These are phyloP conservation scores for Nasonia giraulti DNA, from an alignment of 1,140 invertebrate species.

Conservation along the genomic window DNA sequence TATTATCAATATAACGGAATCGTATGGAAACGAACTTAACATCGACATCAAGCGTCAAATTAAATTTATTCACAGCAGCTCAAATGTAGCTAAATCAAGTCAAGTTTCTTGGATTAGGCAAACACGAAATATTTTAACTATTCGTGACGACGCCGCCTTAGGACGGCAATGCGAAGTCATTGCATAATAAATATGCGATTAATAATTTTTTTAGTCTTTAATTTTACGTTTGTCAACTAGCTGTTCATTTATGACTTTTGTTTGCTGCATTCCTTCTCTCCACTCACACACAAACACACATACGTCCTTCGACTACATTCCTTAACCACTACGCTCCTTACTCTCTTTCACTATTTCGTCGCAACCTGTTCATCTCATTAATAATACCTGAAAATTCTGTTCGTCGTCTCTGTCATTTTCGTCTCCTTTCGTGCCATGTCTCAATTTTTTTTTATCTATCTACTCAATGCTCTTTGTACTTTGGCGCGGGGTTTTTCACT, in stretches of 20 bases:
- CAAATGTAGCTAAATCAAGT: constrained; percentile 65
- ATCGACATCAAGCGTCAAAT: neutral
- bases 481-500: constrained; percentile 1
- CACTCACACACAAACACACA: constrained; percentile 45
- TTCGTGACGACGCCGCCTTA: constrained; percentile 44
- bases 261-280: constrained; percentile 76
- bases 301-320: constrained; percentile 36
- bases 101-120: constrained; percentile 51
- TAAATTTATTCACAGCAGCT: constrained; percentile 18
- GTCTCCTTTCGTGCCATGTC: neutral
- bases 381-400: constrained; percentile 37
- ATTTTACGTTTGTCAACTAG: constrained; percentile 69
- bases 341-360: constrained; percentile 8
- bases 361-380: neutral
- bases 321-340: constrained; percentile 6
- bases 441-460: neutral
- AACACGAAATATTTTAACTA: constrained; percentile 43
- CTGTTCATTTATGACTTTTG: constrained; percentile 79
- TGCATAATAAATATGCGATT: constrained; percentile 53
- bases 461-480: neutral
- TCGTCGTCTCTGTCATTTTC: constrained; percentile 42
- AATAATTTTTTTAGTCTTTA: constrained; percentile 60
- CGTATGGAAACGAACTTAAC: neutral
- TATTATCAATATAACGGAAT: neutral
- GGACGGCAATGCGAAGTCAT: constrained; percentile 38